Evolutionary conservation across 2,797 vertebrate genomes (phyloP), one percentile per base, ranked within the genome.

Genomic region (Takifugu ocellatus): DNA sequence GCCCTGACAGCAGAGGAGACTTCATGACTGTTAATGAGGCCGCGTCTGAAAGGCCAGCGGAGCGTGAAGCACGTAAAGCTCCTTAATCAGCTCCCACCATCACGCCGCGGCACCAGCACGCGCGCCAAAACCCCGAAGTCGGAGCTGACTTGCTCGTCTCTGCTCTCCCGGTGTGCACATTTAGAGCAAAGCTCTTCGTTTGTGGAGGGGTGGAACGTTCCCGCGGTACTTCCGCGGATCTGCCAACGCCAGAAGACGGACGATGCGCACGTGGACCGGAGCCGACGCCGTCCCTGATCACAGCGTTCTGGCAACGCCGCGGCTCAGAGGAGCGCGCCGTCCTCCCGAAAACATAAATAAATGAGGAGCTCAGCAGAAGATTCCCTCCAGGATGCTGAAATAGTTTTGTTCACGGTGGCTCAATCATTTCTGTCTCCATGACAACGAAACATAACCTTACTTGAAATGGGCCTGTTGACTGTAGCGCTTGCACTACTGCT

Each of bases 271-370:
- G 21, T 21, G 21, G 21, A 21, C 21, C 21, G 21, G 21, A 21
- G 21, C 21, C 21, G 21, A 21, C 21, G 68, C 66, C 17, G 59
- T 45, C 55, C 25, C 58, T 70, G 69, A 77, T 78, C 70, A 54
- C 59, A 58, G 49, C 54, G 2, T 62, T 67, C 52, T 14, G 36
- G 36, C 12, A 1, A 1, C 36, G 44, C 56, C 55, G 69, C 70
- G 1, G 31, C 10, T 33, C 31, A 65, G 50, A 74, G 59, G 42
- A 49, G 50, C 63, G 9, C 27, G 5, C 54, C 51, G n/a, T 59
- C 47, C 46, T 6, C 53, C 31, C 74, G 66, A 83, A 74, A 63
- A 56, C 53, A 74, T 68, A 54, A 75, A 79, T 71, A 71, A 62
- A 75, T 45, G 46, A 69, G 46, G 65, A 55, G 61, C 51, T 46